phyloP scores from a whole-genome alignment of 1,140 invertebrate genomes.

The Heliothis subflexa region DNA sequence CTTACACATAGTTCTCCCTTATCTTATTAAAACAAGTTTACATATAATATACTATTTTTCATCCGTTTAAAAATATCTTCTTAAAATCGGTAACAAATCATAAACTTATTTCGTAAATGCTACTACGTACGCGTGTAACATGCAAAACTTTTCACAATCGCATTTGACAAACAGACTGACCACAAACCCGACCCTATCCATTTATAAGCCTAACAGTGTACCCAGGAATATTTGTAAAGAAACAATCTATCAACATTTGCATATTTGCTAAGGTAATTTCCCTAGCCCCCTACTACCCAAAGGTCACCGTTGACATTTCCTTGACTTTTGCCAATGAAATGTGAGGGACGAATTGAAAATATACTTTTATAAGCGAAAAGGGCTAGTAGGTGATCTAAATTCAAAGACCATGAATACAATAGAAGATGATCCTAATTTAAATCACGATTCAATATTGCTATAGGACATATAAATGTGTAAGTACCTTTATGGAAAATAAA shows the following conservation, averaged over 20 bases:
- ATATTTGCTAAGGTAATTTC: conserved; percentile 52
- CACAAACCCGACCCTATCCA: conserved; percentile 3
- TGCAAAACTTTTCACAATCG: neutral
- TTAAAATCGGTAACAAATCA: neutral
- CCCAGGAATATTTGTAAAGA: conserved; percentile 30
- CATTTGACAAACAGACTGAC: neutral
- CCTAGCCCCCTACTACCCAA: conserved; percentile 8
- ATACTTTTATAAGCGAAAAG: conserved; percentile 24
- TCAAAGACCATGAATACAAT: conserved; percentile 31
- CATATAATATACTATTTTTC: too few species aligned
- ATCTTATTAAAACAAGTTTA: too few species aligned
- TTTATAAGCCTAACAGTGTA: conserved; percentile 14
- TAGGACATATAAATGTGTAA: neutral
- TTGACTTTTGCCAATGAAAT: conserved; percentile 54
- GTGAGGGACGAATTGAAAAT: conserved; percentile 50
- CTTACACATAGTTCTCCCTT: neutral
- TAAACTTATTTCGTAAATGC: neutral
- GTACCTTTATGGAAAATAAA: neutral
- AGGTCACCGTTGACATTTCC: conserved; percentile 53
- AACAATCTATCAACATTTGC: conserved; percentile 52
- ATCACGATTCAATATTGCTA: conserved; percentile 3
- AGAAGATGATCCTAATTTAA: neutral
- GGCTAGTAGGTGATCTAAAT: conserved; percentile 21
- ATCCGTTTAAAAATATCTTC: too few species aligned
- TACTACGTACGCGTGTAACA: neutral